Conservation (phyloP, 2,888 invertebrate species). For the Sesia bembeciformis region DNA sequence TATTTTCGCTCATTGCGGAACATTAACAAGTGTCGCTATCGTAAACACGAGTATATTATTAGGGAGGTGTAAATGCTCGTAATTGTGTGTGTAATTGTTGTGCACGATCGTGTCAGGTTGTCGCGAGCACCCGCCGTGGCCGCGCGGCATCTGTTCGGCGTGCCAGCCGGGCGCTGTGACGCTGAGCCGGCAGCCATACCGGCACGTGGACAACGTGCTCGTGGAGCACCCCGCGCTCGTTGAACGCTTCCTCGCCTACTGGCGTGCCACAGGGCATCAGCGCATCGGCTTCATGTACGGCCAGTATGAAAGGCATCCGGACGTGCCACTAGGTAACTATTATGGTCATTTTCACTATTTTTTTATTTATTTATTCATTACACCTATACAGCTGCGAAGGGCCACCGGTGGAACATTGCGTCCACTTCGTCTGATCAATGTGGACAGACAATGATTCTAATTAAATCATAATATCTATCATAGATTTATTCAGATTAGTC, state of each 20-base stretch:
- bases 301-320: slow-evolving; percentile 91
- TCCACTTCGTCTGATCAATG: no score
- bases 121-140: slow-evolving; percentile 98
- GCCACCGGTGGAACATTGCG: not conserved
- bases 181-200: slow-evolving; percentile 93
- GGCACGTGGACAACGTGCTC: slow-evolving; percentile 97
- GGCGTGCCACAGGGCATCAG: slow-evolving; percentile 95
- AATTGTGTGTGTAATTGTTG: no score
- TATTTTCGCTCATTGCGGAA: no score
- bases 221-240: slow-evolving; percentile 97
- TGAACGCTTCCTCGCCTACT: slow-evolving; percentile 96
- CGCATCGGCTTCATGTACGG: slow-evolving; percentile 95
- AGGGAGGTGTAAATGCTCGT: no score
- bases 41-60: no score
- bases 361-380: not conserved
- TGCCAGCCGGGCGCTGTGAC: slow-evolving; percentile 99
- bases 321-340: slow-evolving; percentile 85
- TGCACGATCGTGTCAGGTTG: slow-evolving; percentile 73
- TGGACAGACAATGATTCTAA: no score
- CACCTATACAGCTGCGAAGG: not conserved
- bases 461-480: no score
- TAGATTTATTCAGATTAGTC: no score
- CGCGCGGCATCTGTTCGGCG: slow-evolving; percentile 98
- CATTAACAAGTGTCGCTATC: no score
- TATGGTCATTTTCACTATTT: slow-evolving; percentile 11